Conservation (phyloP, 1,140 invertebrate species). For the Vollenhovia emeryi region DNA sequence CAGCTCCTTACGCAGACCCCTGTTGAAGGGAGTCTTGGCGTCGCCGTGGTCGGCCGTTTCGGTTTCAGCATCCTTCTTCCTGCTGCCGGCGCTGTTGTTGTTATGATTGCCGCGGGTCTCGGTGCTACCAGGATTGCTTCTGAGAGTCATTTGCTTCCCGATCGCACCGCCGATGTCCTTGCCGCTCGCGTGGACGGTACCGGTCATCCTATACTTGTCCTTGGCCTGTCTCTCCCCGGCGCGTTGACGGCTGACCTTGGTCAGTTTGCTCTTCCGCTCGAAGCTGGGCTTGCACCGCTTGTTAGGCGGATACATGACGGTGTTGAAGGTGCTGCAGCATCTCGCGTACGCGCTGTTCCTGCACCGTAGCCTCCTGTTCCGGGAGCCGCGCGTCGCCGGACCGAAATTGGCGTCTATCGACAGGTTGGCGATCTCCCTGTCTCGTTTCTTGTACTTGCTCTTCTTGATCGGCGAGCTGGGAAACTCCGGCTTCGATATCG, state of each 20-base stretch:
- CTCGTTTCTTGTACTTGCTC: constrained; percentile 72
- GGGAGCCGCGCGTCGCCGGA: constrained; percentile 71
- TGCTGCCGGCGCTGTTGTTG: not conserved
- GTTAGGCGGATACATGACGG: constrained; percentile 13
- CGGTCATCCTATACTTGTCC: constrained; percentile 14
- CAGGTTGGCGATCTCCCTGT: constrained; percentile 79
- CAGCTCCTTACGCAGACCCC: constrained; percentile 14
- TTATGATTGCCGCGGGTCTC: constrained; percentile 4
- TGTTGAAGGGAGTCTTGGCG: not conserved
- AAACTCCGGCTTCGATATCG: constrained; percentile 12
- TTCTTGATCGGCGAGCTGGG: constrained; percentile 59
- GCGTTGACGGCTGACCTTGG: constrained; percentile 45
- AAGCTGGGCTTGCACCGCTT: constrained; percentile 41
- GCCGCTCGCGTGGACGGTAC: constrained; percentile 1
- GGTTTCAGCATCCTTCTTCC: not conserved
- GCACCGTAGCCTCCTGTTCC: constrained; percentile 73
- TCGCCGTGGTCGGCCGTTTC: not conserved
- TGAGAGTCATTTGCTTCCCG: constrained; percentile 33
- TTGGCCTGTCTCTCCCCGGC: constrained; percentile 2
- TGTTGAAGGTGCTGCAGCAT: constrained; percentile 23
- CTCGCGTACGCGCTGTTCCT: constrained; percentile 27
- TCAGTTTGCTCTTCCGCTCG: constrained; percentile 43
- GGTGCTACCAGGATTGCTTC: not conserved
- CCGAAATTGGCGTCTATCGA: constrained; percentile 80
- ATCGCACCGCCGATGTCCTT: not conserved